Conservation (phyloP, 2,797 vertebrate genomes). For the Pipistrellus nathusii region DNA sequence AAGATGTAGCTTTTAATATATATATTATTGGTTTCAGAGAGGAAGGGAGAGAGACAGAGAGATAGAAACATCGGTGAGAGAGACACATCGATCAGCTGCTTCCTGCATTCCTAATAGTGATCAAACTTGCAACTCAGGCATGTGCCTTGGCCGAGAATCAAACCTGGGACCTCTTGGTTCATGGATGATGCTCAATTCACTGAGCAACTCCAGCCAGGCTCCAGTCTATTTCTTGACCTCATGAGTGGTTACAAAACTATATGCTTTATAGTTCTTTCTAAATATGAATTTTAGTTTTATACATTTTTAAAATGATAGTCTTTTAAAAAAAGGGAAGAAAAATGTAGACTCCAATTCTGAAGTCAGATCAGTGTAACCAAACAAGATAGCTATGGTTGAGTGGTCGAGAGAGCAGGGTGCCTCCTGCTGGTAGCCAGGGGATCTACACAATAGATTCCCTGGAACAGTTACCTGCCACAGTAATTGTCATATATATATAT, state of each 20-base stretch:
- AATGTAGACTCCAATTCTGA: not conserved
- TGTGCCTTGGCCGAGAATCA: too few species aligned
- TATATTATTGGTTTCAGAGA: too few species aligned
- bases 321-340: slow-evolving; percentile 6
- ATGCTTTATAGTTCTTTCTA: not conserved
- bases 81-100: too few species aligned
- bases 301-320: not conserved
- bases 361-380: not conserved
- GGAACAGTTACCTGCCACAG: not conserved
- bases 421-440: not conserved
- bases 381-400: not conserved
- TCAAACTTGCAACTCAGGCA: too few species aligned
- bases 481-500: too few species aligned
- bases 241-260: not conserved
- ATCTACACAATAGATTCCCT: not conserved
- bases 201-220: too few species aligned
- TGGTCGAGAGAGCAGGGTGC: not conserved
- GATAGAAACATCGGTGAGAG: too few species aligned
- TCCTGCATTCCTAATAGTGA: too few species aligned
- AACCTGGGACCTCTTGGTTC: too few species aligned
- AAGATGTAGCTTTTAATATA: too few species aligned
- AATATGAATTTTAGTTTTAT: not conserved
- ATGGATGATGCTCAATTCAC: too few species aligned
- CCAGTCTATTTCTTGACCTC: not conserved
- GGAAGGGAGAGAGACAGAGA: too few species aligned